Base-by-base conservation (phyloP, 2,888 invertebrate species). In the Osmoderma eremita region DNA sequence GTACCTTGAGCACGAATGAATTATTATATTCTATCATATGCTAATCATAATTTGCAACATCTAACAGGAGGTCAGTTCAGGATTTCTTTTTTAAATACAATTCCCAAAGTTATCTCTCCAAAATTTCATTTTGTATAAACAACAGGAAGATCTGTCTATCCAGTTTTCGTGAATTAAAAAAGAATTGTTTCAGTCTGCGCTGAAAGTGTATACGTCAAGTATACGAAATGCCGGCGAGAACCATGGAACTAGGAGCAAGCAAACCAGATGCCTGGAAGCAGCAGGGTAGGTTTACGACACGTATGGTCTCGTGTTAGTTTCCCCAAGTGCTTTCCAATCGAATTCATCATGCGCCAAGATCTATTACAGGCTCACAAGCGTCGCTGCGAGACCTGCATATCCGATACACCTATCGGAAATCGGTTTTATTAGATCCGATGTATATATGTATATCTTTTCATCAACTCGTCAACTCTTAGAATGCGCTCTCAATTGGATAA, bases 321-420 rank as follows among this genome's bases (percentile, higher is more conserved):
- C 71, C 71, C 71, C 67, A 69, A 69, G 68, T 69, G 69, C 75
- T 68, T 74, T 73, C 73, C 75, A 77, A 76, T 76, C 74, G 75
- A 77, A 76, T 77, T 77, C 75, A 76, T 78, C 76, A 73, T 74
- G 73, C 70, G 72, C 74, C 71, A 68, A 73, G 75, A 75, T 77
- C 75, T 75, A 76, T 76, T 78, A 76, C 75, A 68, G 70, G 72
- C 71, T 75, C 70, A 74, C 70, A 73, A 75, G 72, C 74, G 72
- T 63, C 70, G 69, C 64, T 71, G 70, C 76, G 75, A 76, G 76
- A 76, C 75, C 69, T 76, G 76, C 75, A 76, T 76, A 67, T 61
- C 71, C 71, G 76, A 77, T 75, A 74, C 65, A 58, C 69, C 65
- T 64, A 67, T 63, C 70, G 71, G 70, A 76, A 77, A 76, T 77